These are phyloP conservation scores for Laterallus jamaicensis DNA, from an alignment of 2,113 vertebrate species.

Conservation along the genomic window DNA sequence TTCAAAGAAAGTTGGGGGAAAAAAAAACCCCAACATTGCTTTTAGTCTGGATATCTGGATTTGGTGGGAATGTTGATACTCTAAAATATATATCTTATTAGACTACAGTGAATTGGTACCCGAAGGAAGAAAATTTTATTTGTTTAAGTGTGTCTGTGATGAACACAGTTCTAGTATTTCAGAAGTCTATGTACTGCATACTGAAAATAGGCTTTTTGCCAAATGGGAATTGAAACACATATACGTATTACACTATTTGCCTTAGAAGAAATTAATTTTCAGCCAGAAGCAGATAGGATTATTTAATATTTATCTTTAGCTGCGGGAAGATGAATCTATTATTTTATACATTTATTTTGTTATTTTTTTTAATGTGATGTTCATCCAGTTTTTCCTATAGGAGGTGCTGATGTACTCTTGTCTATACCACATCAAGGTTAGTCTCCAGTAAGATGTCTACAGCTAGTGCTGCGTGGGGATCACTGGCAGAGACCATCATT, in stretches of 20 bases:
- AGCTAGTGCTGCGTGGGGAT: neutral
- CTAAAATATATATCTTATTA: conserved; percentile 10
- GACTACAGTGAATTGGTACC: conserved; percentile 33
- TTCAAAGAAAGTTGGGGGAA: neutral
- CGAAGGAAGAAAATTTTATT: conserved; percentile 69
- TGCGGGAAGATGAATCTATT: conserved; percentile 81
- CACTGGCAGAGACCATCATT: neutral
- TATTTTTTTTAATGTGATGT: conserved; percentile 42
- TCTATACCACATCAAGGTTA: neutral
- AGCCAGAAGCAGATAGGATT: conserved; percentile 77
- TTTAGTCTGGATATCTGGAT: conserved; percentile 50
- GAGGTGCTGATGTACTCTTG: conserved; percentile 53
- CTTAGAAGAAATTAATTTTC: conserved; percentile 84
- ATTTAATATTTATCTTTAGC: conserved; percentile 85
- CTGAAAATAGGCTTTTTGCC: conserved; percentile 76
- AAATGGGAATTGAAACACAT: conserved; percentile 79
- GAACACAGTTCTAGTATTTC: conserved; percentile 66
- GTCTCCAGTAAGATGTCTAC: neutral
- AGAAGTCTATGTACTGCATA: conserved; percentile 64
- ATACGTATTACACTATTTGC: conserved; percentile 79
- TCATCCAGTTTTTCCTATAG: conserved; percentile 50
- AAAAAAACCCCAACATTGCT: neutral
- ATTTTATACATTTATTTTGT: conserved; percentile 78
- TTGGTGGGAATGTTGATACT: conserved; percentile 54
- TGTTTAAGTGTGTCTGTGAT: conserved; percentile 70